Evolutionary conservation across 1,140 invertebrate genomes (phyloP), one percentile per base, ranked within the genome.

Genomic region (Drosophila parabipectinata): DNA sequence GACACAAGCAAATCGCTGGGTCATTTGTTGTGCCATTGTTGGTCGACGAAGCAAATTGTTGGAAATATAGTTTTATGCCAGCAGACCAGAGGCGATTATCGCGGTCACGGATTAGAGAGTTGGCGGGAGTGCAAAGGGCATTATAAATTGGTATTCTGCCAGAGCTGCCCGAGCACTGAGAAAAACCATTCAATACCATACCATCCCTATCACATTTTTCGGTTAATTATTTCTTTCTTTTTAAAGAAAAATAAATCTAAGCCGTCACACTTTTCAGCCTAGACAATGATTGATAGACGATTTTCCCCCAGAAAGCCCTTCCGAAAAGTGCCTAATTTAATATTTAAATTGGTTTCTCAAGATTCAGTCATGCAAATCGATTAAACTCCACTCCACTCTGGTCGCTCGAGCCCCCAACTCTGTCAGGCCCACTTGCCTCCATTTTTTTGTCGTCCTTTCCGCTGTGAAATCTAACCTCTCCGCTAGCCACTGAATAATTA

Each of bases 1-100:
- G 79, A 59, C 68, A 61, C 69, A 62, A 72, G 56, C 69, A 79
- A 81, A 81, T 81, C 72, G 60, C 71, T 59, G 71, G 79, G 56
- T 72, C 80, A 84, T 83, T 83, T 83, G 79, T 84, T 76, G 72
- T 71, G 55, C 78, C 57, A 80, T 81, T 80, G 77, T 80, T 75
- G 77, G 64, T 50, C 67, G 54, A 47, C 59, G 54, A 63, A 66
- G 61, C 54, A 73, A 76, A 81, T 76, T 81, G 67, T 72, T 63
- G 55, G 53, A 63, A 60, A 77, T 62, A 52, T 67, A 77, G 73
- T 63, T 71, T 77, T 57, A 57, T 57, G 73, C 74, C 64, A 39
- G 51, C 41, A 26, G 74, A 72, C 51, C 72, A 57, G 50, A 72
- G 74, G 57, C 76, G 75, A 77, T 77, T 77, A 77, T 77, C 75